Conservation (phyloP, 2,888 invertebrate species). For the Melitaea athalia region DNA sequence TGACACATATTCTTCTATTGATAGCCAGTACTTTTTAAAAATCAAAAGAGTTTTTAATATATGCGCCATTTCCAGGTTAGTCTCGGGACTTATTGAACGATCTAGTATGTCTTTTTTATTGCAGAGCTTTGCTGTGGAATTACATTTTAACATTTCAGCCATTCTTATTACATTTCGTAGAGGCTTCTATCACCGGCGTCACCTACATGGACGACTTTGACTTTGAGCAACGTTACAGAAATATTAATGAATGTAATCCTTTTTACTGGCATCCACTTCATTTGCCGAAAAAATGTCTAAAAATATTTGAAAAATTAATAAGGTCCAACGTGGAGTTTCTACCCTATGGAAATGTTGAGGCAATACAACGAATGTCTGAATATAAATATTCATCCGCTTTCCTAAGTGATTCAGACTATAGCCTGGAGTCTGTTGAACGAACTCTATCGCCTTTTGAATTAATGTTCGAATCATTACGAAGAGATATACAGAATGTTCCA, state of each 20-base stretch:
- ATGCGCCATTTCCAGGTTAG: too few species aligned
- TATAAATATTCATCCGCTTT: conserved; percentile 24
- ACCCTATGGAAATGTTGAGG: conserved; percentile 49
- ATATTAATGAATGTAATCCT: conserved; percentile 67
- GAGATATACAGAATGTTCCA: conserved; percentile 56
- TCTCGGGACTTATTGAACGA: too few species aligned
- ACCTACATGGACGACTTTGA: conserved; percentile 69
- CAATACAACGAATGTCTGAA: conserved; percentile 35
- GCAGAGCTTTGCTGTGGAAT: conserved; percentile 17
- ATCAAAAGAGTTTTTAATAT: too few species aligned
- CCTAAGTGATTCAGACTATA: conserved; percentile 11
- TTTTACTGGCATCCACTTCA: conserved; percentile 71
- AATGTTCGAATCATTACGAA: conserved; percentile 55
- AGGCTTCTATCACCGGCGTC: conserved; percentile 63
- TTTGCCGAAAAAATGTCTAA: conserved; percentile 61
- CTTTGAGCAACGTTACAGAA: conserved; percentile 61
- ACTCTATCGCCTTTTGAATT: conserved; percentile 50
- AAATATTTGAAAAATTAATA: conserved; percentile 60
- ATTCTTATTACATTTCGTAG: conserved; percentile 36
- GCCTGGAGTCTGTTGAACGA: conserved; percentile 8
- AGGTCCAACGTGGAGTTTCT: conserved; percentile 47
- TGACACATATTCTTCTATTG: too few species aligned
- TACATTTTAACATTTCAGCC: conserved; percentile 31
- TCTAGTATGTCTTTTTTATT: not conserved
- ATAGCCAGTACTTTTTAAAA: too few species aligned